Percentiles rank a stretch among this genome's conserved stretches.
phyloP scores from a whole-genome alignment of 2,113 vertebrate species.

The Empidonax traillii region DNA sequence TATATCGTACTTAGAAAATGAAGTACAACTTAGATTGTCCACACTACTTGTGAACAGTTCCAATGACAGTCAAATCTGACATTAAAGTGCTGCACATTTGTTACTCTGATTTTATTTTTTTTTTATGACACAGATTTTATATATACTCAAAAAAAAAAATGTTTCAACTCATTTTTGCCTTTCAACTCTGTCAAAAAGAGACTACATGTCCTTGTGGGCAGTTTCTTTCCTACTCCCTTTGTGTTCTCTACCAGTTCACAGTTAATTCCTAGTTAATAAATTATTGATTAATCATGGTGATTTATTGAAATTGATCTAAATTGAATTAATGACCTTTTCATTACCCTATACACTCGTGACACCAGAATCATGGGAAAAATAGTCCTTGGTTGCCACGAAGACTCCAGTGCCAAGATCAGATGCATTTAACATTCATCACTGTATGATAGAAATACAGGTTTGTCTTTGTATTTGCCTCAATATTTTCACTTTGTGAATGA shows the following conservation, averaged over 20 bases:
- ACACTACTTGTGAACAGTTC: conserved; percentile 64
- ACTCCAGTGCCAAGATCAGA: background rate
- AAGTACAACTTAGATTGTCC: conserved; percentile 61
- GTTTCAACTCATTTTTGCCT: conserved; percentile 20
- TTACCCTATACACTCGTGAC: background rate
- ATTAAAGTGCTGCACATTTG: conserved; percentile 74
- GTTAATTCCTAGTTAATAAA: background rate
- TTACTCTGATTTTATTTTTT: conserved; percentile 40
- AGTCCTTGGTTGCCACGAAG: background rate
- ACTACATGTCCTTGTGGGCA: background rate
- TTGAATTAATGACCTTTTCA: background rate
- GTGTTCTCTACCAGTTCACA: background rate
- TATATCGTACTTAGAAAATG: conserved; percentile 57
- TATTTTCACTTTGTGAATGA: background rate
- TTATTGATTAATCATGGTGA: background rate
- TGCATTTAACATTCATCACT: background rate
- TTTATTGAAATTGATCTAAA: background rate
- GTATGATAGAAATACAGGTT: background rate
- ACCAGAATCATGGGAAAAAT: background rate
- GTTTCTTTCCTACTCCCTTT: background rate
- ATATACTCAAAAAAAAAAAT: background rate
- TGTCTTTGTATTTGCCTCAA: background rate
- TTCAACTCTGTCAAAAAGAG: background rate
- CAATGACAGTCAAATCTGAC: conserved; percentile 58
- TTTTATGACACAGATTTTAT: conserved; percentile 13